Conservation (phyloP, 2,113 vertebrate species). For the Urocolius indicus region DNA sequence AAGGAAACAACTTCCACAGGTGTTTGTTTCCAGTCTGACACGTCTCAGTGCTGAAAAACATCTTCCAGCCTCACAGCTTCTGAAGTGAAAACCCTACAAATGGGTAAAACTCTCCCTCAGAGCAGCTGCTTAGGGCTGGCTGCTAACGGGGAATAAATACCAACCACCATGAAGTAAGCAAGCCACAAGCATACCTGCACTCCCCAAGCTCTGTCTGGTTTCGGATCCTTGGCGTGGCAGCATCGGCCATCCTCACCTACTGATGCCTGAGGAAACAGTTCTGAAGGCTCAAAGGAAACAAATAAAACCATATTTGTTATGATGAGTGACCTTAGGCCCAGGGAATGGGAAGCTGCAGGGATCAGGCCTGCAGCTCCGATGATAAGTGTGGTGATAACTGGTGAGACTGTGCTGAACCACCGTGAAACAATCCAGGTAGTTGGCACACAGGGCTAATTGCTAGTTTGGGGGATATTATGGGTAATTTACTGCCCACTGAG, state of each 20-base stretch:
- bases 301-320: conserved; percentile 54
- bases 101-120: not conserved
- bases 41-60: not conserved
- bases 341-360: not conserved
- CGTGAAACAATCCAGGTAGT: conserved; percentile 68
- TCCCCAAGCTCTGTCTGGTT: conserved; percentile 30
- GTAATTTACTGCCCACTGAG: conserved; percentile 70
- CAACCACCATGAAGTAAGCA: too few relatives aligned
- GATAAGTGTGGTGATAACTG: conserved; percentile 67
- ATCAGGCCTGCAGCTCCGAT: not conserved
- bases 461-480: conserved; percentile 68
- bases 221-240: not conserved
- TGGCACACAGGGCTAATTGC: conserved; percentile 69
- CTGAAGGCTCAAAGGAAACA: conserved; percentile 30
- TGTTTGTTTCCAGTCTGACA: not conserved
- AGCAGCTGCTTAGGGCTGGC: conserved; percentile 37
- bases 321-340: not conserved
- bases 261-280: conserved; percentile 16
- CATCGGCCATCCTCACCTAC: not conserved
- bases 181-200: conserved; percentile 37
- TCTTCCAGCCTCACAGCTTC: not conserved
- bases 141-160: conserved; percentile 21
- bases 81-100: not conserved
- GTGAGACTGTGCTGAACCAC: conserved; percentile 44
- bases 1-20: not conserved